A percentile compares a stretch with the other conserved stretches of the same genome.
Conservation (phyloP, 2,797 vertebrate genomes). For the Serranus cabrilla region DNA sequence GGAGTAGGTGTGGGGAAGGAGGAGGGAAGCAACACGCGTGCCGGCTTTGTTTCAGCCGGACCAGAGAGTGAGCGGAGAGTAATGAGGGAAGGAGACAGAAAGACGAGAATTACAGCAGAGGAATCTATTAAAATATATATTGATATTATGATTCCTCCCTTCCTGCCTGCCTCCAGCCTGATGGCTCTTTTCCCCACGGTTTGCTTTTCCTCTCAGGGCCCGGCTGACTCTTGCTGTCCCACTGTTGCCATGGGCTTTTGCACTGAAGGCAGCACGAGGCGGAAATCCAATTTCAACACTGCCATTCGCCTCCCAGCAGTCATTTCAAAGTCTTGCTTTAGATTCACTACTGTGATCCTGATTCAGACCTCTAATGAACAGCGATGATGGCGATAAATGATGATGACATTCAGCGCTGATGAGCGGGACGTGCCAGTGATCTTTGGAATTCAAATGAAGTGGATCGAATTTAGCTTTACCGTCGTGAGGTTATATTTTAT, state of each 20-base stretch:
- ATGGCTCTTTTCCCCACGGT: constrained; percentile 35
- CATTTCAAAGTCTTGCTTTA: constrained; percentile 40
- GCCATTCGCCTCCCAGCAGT: constrained; percentile 44
- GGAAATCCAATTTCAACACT: constrained; percentile 67
- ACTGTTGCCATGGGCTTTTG: constrained; percentile 56
- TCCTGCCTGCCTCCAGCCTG: constrained; percentile 21
- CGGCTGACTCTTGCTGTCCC: constrained; percentile 41
- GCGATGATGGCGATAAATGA: constrained; percentile 47
- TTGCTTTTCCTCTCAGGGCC: constrained; percentile 46
- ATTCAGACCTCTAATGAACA: constrained; percentile 41
- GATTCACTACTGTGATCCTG: constrained; percentile 37
- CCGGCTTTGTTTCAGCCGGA: constrained; percentile 60
- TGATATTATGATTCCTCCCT: constrained; percentile 17
- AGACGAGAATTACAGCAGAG: constrained; percentile 18
- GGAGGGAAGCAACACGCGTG: constrained; percentile 36
- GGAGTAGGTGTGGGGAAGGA: constrained; percentile 9
- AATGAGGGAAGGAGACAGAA: constrained; percentile 20
- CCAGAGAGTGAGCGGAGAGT: constrained; percentile 23
- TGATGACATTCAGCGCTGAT: constrained; percentile 33
- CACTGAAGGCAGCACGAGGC: constrained; percentile 51
- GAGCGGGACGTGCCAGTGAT: constrained; percentile 20
- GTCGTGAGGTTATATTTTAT: neutral
- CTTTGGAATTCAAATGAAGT: constrained; percentile 42
- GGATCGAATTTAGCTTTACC: neutral
- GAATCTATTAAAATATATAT: constrained; percentile 25